Conservation (phyloP, 1,140 invertebrate genomes). For the Trichonephila clavata region DNA sequence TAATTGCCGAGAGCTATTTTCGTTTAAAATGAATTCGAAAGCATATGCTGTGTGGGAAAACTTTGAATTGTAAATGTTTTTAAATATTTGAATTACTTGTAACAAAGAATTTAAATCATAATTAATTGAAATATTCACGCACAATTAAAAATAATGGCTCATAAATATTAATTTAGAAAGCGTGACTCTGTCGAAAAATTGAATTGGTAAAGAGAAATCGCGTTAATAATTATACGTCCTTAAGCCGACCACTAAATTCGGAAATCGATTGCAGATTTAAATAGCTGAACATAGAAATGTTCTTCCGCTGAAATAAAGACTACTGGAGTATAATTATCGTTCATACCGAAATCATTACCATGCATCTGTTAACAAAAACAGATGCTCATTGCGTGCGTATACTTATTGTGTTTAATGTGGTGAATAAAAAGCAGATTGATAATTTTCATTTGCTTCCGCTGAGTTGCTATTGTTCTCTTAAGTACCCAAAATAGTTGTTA, state of each 20-base stretch:
- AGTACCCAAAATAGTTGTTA: slow-evolving; percentile 23
- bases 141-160: neutral
- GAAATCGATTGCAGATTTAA: neutral
- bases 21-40: no score
- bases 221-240: neutral
- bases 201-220: neutral
- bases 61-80: no score
- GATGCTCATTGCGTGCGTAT: neutral
- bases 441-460: neutral
- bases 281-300: neutral
- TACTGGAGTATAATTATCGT: neutral
- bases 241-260: neutral
- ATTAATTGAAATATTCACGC: neutral
- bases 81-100: no score
- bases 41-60: no score
- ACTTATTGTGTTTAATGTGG: slow-evolving; percentile 19
- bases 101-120: neutral
- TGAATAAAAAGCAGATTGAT: neutral
- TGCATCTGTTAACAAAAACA: slow-evolving; percentile 32
- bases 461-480: slow-evolving; percentile 11
- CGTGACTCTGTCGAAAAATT: neutral
- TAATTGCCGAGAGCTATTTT: no score
- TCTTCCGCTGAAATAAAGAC: neutral
- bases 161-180: neutral
- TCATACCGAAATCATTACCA: neutral